Base-by-base conservation (phyloP, 2,797 vertebrate genomes). In the Scolopax bukidnonensis region DNA sequence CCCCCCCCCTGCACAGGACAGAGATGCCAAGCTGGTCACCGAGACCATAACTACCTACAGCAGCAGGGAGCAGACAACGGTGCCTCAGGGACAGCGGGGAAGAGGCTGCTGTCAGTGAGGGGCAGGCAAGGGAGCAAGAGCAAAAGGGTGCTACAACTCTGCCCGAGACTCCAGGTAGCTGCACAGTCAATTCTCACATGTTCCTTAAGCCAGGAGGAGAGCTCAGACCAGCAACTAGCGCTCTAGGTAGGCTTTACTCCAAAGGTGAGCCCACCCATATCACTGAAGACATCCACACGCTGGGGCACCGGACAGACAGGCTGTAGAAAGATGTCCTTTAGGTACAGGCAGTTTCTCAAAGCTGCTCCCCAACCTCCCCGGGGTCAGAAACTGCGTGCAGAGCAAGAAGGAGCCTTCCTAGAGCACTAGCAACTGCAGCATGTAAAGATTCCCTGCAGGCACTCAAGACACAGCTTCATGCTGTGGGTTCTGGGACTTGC, bases 191-290 rank as follows among this genome's bases (percentile, higher is more conserved):
- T 91, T 94, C 93, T 95, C 90, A 96, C 93, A 92, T 94, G 90
- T 93, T 96, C 75, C 70, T 90, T 63, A 84, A 87, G 92, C 81
- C 94, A 92, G 92, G 71, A 94, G 85, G 73, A 91, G 84, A 84
- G 90, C 91, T 87, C 70, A 79, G 82, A 78, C 30, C 91, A 92
- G 94, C 77, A 50, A 75, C 67, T 20, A 90, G 77, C 51, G 12
- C 74, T 94, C 93, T 96, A 95, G 84, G 85, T 90, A 20, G 80
- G 91, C 90, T 91, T 96, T 6, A 95, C 11, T 94, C 95, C 91
- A 86, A 86, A 89, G 86, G 65, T 45, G 23, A 92, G 86, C 94
- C 96, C 95, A 90, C 95, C 95, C 81, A 50, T 9, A 43, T 68
- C 89, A 69, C 91, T 81, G 92, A 53, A 79, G 95, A 94, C 14